phyloP scores from a whole-genome alignment of 1,140 invertebrate genomes.

The Drosophila grimshawi region DNA sequence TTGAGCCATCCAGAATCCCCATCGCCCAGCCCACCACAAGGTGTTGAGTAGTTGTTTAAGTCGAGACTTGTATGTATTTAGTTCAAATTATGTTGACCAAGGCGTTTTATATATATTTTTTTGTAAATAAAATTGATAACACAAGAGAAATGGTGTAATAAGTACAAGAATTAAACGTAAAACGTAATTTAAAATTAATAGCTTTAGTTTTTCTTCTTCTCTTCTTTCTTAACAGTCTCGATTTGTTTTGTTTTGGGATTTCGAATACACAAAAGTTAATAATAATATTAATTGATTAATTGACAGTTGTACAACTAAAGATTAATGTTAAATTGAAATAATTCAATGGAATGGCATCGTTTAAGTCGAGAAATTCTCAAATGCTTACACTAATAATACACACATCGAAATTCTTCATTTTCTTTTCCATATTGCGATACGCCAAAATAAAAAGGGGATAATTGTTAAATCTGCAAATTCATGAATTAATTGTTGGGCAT shows the following conservation, averaged over 20 bases:
- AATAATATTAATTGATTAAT: constrained; percentile 44
- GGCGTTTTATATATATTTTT: constrained; percentile 38
- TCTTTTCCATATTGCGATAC: constrained; percentile 19
- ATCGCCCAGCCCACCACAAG: neutral
- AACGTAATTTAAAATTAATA: constrained; percentile 36
- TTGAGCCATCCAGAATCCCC: constrained; percentile 39
- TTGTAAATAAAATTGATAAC: constrained; percentile 61
- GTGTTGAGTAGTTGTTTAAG: constrained; percentile 39
- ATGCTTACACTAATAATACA: constrained; percentile 47
- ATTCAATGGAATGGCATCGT: constrained; percentile 70
- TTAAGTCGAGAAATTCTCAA: constrained; percentile 53
- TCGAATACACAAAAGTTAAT: constrained; percentile 15
- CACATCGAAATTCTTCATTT: constrained; percentile 4
- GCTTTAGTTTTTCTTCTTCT: constrained; percentile 11
- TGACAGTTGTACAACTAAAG: constrained; percentile 46
- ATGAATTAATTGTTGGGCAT: too few relatives aligned
- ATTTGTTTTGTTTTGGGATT: constrained; percentile 21
- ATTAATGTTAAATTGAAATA: constrained; percentile 47
- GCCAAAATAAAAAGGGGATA: neutral
- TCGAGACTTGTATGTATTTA: constrained; percentile 36
- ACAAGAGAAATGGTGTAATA: constrained; percentile 46
- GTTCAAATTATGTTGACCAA: constrained; percentile 32
- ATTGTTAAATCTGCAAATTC: too few relatives aligned
- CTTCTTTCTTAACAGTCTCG: constrained; percentile 60
- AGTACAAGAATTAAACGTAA: constrained; percentile 59